Base-by-base conservation (phyloP, 2,797 vertebrate genomes). In the Myripristis murdjan region DNA sequence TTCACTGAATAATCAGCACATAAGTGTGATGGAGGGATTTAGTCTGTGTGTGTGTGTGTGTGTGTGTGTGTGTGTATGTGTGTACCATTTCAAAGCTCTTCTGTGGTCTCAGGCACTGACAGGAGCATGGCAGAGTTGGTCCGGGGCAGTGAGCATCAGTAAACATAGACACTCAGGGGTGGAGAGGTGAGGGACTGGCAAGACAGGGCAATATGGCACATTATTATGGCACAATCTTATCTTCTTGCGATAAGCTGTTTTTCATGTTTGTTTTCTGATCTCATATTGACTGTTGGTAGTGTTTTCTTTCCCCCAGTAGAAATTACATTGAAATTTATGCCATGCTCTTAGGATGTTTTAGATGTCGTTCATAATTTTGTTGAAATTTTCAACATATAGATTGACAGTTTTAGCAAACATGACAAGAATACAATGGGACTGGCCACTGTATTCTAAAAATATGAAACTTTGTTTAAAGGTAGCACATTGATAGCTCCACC, bases 1-100 rank as follows among this genome's bases (percentile, higher is more conserved):
- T 33, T 22, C 28, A 31, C 24, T 65, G 63, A 14, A 35, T 18
- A 23, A 1, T 49, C 58, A 33, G 18, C n/a, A n/a, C 26, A 35
- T 16, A 11, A 47, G 12, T 20, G 18, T 57, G 31, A 11, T 9
- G 18, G 49, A 24, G 49, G 20, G 23, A 22, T 5, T 52, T 2
- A 23, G 46, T 48, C n/a, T 58, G 28, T 58, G 26, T 31, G 24
- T 49, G 5, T 23, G 5, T 49, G n/a, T 22, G 10, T 18, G 41
- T 60, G 58, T 47, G 58, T 46, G 58, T 55, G 53, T 35, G 43
- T 48, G 41, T 33, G 26, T 47, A 58, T 62, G 26, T 48, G 59
- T 48, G 44, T 63, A 44, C 4, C 31, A 4, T n/a, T n/a, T 33
- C 52, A 8, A 14, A 37, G 9, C n/a, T 54, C 18, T 20, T 5